Evolutionary conservation across 2,113 vertebrate genomes (phyloP).

Genomic region (Bothrops jararaca): DNA sequence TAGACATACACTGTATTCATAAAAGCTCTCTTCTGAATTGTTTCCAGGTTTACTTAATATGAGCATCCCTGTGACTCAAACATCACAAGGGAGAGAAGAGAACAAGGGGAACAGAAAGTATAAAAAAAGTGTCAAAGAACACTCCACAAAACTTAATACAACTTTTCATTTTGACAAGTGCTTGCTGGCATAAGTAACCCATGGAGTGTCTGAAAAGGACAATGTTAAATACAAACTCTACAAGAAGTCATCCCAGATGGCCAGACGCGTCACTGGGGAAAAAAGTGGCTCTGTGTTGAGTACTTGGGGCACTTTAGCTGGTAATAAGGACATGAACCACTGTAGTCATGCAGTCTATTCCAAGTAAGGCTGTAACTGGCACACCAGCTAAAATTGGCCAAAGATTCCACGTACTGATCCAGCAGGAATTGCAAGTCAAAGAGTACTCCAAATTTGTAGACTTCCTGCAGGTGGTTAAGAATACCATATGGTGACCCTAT

Average conservation of each 20-base stretch:
- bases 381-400: neutral
- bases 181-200: neutral
- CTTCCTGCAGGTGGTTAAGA: neutral
- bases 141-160: neutral
- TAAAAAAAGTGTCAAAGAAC: neutral
- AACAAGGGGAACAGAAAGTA: neutral
- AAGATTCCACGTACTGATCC: neutral
- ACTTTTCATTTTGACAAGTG: neutral
- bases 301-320: neutral
- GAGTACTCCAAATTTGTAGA: neutral
- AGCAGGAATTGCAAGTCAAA: neutral
- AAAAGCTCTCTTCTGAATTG: neutral
- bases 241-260: neutral
- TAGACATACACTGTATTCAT: neutral
- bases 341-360: neutral
- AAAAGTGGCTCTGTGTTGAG: neutral
- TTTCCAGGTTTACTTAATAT: neutral
- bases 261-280: neutral
- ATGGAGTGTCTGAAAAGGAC: neutral
- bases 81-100: neutral
- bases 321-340: neutral
- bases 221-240: neutral
- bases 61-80: neutral
- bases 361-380: neutral
- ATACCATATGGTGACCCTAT: neutral